A percentile compares a stretch with the other conserved stretches of the same genome.
phyloP scores from a whole-genome alignment of 2,888 invertebrate species.

The Caenorhabditis afra region DNA sequence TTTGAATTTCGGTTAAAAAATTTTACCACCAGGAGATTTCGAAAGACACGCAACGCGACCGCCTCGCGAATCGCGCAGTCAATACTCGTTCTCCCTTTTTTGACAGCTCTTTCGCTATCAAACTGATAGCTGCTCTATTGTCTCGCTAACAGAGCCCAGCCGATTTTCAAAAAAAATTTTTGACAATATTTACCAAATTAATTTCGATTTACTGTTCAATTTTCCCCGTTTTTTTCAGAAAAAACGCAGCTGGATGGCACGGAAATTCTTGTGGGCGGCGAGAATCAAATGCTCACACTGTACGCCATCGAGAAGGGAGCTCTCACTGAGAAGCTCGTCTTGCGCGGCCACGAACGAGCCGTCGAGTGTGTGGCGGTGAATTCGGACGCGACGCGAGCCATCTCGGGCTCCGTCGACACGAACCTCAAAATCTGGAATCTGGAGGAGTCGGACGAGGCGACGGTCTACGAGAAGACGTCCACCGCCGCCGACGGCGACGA shows the following conservation, averaged over 20 bases:
- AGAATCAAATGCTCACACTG: conserved; percentile 73
- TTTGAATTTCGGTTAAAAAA: too few species aligned
- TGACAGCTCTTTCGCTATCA: too few species aligned
- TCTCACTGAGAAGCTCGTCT: conserved; percentile 80
- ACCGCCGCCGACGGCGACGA: conserved; percentile 33
- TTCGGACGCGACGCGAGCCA: conserved; percentile 83
- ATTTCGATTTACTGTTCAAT: background rate
- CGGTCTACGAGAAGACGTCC: conserved; percentile 59
- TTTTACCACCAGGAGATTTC: too few species aligned
- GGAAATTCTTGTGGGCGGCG: conserved; percentile 67
- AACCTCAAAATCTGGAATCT: conserved; percentile 82
- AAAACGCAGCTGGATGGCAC: conserved; percentile 51
- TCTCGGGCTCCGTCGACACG: conserved; percentile 82
- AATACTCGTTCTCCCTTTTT: too few species aligned
- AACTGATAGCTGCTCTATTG: too few species aligned
- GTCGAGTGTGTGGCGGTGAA: conserved; percentile 91
- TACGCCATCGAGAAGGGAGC: conserved; percentile 57
- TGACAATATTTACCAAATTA: background rate
- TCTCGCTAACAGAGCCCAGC: too few species aligned
- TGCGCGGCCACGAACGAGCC: conserved; percentile 93
- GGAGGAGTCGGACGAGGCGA: conserved; percentile 62
- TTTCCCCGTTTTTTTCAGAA: conserved; percentile 19
- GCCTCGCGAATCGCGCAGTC: too few species aligned
- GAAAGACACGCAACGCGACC: too few species aligned
- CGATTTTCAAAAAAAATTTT: too few species aligned